A percentile compares a stretch with the other conserved stretches of the same genome.
These are phyloP conservation scores for Conus betulinus DNA, from an alignment of 1,140 invertebrate species.

Conservation along the genomic window DNA sequence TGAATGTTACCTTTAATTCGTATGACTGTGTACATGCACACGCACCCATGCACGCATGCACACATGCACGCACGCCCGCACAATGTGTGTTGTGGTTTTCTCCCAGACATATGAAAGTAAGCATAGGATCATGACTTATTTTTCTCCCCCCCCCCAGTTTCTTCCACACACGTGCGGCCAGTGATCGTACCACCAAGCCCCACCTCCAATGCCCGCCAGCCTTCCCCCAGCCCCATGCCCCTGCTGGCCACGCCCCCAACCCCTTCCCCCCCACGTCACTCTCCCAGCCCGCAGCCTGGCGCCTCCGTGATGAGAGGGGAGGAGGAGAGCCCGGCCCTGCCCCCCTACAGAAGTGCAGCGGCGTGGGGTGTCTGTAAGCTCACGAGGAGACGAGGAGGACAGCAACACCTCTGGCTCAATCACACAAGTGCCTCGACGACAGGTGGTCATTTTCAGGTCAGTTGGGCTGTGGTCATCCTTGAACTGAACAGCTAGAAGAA, in stretches of 20 bases:
- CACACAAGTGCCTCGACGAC: conserved; percentile 32
- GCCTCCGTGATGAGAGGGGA: background rate
- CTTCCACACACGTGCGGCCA: conserved; percentile 56
- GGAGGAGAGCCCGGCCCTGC: conserved; percentile 10
- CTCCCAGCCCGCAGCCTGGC: conserved; percentile 2
- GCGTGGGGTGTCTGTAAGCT: conserved; percentile 16
- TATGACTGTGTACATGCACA: too few relatives aligned
- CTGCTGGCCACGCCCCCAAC: background rate
- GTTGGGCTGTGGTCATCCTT: background rate
- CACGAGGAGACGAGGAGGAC: background rate
- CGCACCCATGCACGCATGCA: too few relatives aligned
- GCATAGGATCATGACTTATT: too few relatives aligned
- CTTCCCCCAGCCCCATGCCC: background rate
- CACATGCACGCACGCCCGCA: too few relatives aligned
- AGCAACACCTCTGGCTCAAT: conserved; percentile 21
- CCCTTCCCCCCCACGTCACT: background rate
- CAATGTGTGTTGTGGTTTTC: too few relatives aligned
- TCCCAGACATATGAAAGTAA: too few relatives aligned
- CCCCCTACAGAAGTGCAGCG: background rate
- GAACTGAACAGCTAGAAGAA: too few relatives aligned
- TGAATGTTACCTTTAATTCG: too few relatives aligned
- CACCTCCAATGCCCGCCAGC: conserved; percentile 13
- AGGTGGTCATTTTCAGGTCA: conserved; percentile 19
- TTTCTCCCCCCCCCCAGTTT: conserved; percentile 35
- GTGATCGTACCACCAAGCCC: conserved; percentile 47